Evolutionary conservation across 2,888 invertebrate species (phyloP), one percentile per base, ranked within the genome.

Genomic region (Spialia ferax): DNA sequence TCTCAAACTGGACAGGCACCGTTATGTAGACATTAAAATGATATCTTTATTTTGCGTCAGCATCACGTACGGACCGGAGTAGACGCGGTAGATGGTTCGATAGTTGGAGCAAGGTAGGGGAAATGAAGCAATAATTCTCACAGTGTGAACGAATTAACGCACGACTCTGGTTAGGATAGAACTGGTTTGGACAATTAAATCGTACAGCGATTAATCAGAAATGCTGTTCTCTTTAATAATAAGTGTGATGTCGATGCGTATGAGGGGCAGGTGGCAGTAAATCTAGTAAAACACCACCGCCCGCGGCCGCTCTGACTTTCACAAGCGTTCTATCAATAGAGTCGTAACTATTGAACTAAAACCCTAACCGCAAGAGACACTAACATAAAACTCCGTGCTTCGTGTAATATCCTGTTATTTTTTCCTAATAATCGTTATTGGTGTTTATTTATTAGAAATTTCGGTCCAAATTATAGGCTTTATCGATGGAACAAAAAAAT

Each of bases 391-490:
- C 84, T 86, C 85, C 81, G 77, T 75, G 77, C 79, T 83, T 79
- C 82, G 76, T 80, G 85, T 93, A 92, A 93, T 93, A 92, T 92
- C 91, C 92, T 92, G 89, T 93, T 91, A 92, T 92, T 92, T 92
- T 88, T 88, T 89, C 87, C 83, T 93, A 93, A 93, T 93, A 92
- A 93, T 93, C 89, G 89, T 93, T 93, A 93, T 93, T 93, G 92
- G 87, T 92, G 92, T 93, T 93, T 93, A 93, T 93, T 93, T 93
- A 93, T 93, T 92, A 91, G 90, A 87, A 90, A 84, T 85, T 84
- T 85, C 83, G 87, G 79, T 84, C 83, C 90, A 93, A 93, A 93
- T 93, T 93, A 93, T 86, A 92, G 92, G 92, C 89, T 91, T 87
- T 91, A 88, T 90, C 89, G 89, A 84, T 79, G 80, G 79, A 80